Evolutionary conservation across 2,888 invertebrate genomes (phyloP).

Genomic region (Netelia fuscicornis): DNA sequence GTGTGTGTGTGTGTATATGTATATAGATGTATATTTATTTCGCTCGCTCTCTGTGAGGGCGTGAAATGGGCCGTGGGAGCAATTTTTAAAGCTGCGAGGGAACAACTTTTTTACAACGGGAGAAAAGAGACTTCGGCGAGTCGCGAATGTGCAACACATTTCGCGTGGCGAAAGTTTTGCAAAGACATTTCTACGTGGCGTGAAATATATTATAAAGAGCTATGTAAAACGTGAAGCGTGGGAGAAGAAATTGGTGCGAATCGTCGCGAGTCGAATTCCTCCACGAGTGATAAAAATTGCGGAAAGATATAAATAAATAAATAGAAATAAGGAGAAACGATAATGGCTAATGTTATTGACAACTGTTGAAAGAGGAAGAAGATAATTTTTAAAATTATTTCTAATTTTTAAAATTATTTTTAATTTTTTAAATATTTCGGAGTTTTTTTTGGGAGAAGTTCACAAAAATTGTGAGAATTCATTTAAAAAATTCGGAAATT

Average conservation of each 20-base stretch:
- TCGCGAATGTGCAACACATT: neutral
- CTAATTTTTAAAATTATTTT: too few species aligned
- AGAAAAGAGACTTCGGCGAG: conserved; percentile 6
- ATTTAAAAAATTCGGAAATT: too few species aligned
- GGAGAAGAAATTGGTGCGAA: neutral
- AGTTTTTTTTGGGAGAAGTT: too few species aligned
- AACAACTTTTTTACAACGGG: conserved; percentile 27
- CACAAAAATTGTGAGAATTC: too few species aligned
- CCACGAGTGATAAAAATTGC: neutral
- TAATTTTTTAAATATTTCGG: too few species aligned
- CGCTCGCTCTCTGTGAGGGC: conserved; percentile 36
- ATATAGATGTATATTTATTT: conserved; percentile 19
- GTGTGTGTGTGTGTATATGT: neutral
- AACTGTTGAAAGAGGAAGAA: too few species aligned
- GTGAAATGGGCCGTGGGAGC: conserved; percentile 58
- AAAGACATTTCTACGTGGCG: neutral
- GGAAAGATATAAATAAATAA: too few species aligned
- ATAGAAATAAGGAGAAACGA: too few species aligned
- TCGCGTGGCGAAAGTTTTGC: neutral
- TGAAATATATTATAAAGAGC: neutral
- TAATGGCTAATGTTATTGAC: too few species aligned
- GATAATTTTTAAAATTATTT: too few species aligned
- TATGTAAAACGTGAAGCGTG: neutral
- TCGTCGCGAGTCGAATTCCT: too few species aligned
- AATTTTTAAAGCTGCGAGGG: conserved; percentile 50